Conservation (phyloP, 2,113 vertebrate genomes). For the Elephantulus edwardii region DNA sequence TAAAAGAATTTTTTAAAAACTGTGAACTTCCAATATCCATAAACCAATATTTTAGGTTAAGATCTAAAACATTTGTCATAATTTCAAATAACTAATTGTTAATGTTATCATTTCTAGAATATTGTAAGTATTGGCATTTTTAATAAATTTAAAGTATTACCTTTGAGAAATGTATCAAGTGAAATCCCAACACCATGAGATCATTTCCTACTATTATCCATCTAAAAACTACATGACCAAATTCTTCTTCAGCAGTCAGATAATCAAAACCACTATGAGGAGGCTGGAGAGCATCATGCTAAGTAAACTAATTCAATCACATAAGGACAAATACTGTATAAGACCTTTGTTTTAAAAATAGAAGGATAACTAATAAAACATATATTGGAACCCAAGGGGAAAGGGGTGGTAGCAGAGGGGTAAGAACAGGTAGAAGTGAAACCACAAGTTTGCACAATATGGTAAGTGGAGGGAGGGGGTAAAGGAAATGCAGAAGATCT, state of each 20-base stretch:
- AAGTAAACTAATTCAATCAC: too few relatives aligned
- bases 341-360: too few relatives aligned
- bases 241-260: not conserved
- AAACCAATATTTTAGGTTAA: not conserved
- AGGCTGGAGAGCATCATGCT: too few relatives aligned
- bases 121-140: not conserved
- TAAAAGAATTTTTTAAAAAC: constrained; percentile 5
- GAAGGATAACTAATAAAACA: too few relatives aligned
- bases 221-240: not conserved
- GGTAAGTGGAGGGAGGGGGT: too few relatives aligned
- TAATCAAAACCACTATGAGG: too few relatives aligned
- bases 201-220: not conserved
- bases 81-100: constrained; percentile 8
- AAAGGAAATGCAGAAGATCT: too few relatives aligned
- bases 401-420: too few relatives aligned
- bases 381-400: too few relatives aligned
- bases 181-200: not conserved
- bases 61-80: not conserved
- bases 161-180: not conserved
- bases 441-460: too few relatives aligned
- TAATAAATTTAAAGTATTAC: not conserved
- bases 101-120: not conserved
- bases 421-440: too few relatives aligned
- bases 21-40: not conserved
- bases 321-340: too few relatives aligned